A percentile compares a stretch with the other conserved stretches of the same genome.
Evolutionary conservation across 2,888 invertebrate genomes (phyloP).

Genomic region (Zygaena filipendulae): DNA sequence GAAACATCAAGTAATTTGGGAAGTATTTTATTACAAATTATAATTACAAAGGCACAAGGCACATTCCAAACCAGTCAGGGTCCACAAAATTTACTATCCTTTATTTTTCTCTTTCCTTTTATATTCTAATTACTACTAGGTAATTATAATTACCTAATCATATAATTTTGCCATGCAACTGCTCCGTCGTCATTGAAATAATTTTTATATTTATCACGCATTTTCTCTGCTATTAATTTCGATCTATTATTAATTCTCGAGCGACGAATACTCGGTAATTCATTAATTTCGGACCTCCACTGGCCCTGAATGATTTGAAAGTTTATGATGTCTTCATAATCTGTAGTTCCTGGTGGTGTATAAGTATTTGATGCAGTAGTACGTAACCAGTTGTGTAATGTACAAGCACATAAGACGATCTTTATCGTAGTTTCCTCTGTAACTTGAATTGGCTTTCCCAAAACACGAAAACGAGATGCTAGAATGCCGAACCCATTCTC

Average conservation of each 20-base stretch:
- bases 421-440: constrained; percentile 12
- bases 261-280: constrained; percentile 12
- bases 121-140: constrained; percentile 6
- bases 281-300: constrained; percentile 15
- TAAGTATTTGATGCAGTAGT: constrained; percentile 8
- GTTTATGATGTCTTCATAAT: constrained; percentile 11
- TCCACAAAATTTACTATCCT: constrained; percentile 4
- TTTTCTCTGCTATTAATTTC: constrained; percentile 5
- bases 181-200: constrained; percentile 4
- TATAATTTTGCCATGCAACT: no score
- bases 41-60: constrained; percentile 3
- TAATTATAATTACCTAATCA: constrained; percentile 5
- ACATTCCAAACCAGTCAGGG: constrained; percentile 2
- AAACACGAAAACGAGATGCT: constrained; percentile 15
- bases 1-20: constrained; percentile 7
- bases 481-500: constrained; percentile 17
- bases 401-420: no score
- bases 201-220: constrained; percentile 10
- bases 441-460: constrained; percentile 14
- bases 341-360: constrained; percentile 6
- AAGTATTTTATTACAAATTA: constrained; percentile 5
- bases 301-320: constrained; percentile 11
- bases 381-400: constrained; percentile 15
- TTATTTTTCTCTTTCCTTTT: constrained; percentile 3
- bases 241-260: constrained; percentile 11